Conservation (phyloP, 2,113 vertebrate species). For the Phalacrocorax carbo region DNA sequence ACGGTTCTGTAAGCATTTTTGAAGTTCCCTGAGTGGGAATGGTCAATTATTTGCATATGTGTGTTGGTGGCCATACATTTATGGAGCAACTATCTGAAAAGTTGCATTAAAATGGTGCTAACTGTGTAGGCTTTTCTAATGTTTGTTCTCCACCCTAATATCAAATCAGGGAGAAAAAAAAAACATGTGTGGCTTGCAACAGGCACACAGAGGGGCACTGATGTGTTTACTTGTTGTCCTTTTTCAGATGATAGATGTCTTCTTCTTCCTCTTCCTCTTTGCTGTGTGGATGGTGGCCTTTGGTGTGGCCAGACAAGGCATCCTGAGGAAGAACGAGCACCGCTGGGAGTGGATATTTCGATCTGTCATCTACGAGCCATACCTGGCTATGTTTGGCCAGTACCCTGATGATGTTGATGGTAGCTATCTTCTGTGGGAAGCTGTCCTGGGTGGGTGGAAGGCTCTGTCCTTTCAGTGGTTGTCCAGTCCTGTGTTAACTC, state of each 20-base stretch:
- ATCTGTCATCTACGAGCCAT: constrained; percentile 80
- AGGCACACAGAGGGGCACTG: not conserved
- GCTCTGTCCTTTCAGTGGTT: not conserved
- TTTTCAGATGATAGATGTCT: constrained; percentile 77
- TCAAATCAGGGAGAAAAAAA: too few species aligned
- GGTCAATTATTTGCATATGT: not conserved
- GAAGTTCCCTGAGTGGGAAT: not conserved
- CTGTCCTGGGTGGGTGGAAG: not conserved
- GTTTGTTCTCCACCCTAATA: not conserved
- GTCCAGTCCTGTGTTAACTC: not conserved
- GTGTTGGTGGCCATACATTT: not conserved
- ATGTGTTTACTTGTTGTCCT: not conserved
- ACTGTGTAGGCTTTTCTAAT: not conserved
- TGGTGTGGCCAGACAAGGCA: constrained; percentile 80
- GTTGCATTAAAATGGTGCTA: not conserved
- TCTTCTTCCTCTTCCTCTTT: constrained; percentile 84
- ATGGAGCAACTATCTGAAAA: not conserved
- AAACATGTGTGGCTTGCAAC: fast-evolving
- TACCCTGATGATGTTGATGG: constrained; percentile 81
- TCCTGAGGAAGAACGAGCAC: constrained; percentile 78
- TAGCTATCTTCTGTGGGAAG: not conserved
- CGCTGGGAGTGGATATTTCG: constrained; percentile 84
- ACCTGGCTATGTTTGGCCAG: constrained; percentile 83
- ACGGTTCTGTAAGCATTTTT: not conserved
- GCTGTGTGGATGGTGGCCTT: constrained; percentile 84